A percentile compares a stretch with the other conserved stretches of the same genome.
Conservation (phyloP, 2,113 vertebrate species). For the Chaetodon auriga region DNA sequence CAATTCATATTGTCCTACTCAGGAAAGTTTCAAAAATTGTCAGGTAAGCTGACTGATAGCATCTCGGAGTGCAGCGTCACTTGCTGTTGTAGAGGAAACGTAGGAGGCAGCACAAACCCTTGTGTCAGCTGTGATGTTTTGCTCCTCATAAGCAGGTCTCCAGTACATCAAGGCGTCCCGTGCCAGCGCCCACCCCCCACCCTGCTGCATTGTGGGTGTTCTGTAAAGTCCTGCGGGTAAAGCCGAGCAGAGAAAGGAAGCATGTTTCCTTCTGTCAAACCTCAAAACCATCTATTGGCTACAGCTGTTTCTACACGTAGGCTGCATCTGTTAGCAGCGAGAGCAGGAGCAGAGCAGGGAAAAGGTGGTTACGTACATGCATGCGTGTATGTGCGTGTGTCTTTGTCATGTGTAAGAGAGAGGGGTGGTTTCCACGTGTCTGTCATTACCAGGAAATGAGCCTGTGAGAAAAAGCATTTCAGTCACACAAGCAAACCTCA, state of each 20-base stretch:
- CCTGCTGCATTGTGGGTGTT: conserved; percentile 66
- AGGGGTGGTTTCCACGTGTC: conserved; percentile 7
- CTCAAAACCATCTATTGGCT: conserved; percentile 36
- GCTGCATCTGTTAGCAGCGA: conserved; percentile 36
- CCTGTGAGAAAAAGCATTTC: conserved; percentile 21
- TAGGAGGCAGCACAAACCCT: not conserved
- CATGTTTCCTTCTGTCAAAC: conserved; percentile 61
- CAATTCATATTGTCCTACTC: not conserved
- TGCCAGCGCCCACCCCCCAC: not conserved
- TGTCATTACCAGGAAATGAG: conserved; percentile 25
- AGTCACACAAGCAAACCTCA: conserved; percentile 25
- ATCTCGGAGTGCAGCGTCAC: conserved; percentile 9
- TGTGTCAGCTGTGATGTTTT: conserved; percentile 24
- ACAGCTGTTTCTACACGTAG: conserved; percentile 57
- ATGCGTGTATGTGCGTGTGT: conserved; percentile 1
- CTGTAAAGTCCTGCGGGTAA: conserved; percentile 43
- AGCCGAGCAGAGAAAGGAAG: conserved; percentile 44
- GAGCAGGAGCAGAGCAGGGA: not conserved
- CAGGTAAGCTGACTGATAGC: not conserved
- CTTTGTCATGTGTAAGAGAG: not conserved
- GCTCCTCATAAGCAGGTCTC: conserved; percentile 18
- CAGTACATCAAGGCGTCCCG: not conserved
- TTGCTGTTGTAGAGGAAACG: conserved; percentile 10
- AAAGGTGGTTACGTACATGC: conserved; percentile 10
- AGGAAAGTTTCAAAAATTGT: conserved; percentile 33